A percentile compares a stretch with the other conserved stretches of the same genome.
Evolutionary conservation across 2,888 invertebrate species (phyloP).

Genomic region (Plagodis dolabraria): DNA sequence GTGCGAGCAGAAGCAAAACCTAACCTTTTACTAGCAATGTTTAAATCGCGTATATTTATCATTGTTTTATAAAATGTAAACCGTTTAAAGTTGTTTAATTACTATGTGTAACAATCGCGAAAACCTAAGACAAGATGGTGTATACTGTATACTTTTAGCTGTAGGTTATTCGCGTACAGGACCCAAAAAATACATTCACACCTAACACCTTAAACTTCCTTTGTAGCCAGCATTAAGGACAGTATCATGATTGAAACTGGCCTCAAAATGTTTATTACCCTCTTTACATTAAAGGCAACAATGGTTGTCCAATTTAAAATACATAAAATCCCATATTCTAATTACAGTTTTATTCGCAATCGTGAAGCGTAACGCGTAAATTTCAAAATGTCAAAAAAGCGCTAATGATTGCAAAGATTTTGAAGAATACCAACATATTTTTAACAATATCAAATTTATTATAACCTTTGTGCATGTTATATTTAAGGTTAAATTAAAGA

Average conservation of each 20-base stretch:
- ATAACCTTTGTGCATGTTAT: conserved; percentile 7
- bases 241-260: conserved; percentile 17
- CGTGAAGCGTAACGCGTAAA: conserved; percentile 62
- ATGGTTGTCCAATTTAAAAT: conserved; percentile 61
- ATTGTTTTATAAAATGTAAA: too few relatives aligned
- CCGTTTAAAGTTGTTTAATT: too few relatives aligned
- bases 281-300: conserved; percentile 50
- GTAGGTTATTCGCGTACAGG: too few relatives aligned
- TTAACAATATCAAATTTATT: background rate
- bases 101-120: too few relatives aligned
- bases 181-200: background rate
- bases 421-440: conserved; percentile 11
- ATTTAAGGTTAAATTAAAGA: conserved; percentile 36
- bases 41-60: too few relatives aligned
- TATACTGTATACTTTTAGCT: too few relatives aligned
- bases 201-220: background rate
- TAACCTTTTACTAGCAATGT: too few relatives aligned
- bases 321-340: conserved; percentile 63
- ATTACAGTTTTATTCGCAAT: conserved; percentile 64
- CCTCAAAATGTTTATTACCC: conserved; percentile 20
- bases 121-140: too few relatives aligned
- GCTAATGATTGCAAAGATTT: conserved; percentile 63
- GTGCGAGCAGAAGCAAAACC: too few relatives aligned
- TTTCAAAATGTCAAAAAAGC: conserved; percentile 63
- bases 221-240: background rate